Conservation (phyloP, 2,888 invertebrate species). For the Elaeidobius kamerunicus region DNA sequence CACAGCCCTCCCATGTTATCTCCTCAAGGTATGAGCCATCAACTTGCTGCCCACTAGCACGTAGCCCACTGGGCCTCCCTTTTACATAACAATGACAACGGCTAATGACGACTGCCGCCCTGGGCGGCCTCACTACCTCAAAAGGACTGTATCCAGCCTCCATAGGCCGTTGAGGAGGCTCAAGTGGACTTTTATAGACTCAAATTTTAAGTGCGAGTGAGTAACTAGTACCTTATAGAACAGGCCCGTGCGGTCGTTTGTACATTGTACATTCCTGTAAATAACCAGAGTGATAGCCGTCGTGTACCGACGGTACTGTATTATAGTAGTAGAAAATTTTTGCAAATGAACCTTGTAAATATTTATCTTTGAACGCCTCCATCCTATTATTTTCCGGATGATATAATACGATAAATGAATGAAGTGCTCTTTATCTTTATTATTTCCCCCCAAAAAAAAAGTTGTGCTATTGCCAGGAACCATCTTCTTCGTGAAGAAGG, state of each 20-base stretch:
- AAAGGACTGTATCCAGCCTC: slow-evolving; percentile 32
- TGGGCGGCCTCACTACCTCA: slow-evolving; percentile 43
- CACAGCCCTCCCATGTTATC: slow-evolving; percentile 83
- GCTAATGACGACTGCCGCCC: slow-evolving; percentile 43
- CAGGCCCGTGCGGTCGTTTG: slow-evolving; percentile 18
- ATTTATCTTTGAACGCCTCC: slow-evolving; percentile 29
- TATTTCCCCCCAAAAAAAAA: no score
- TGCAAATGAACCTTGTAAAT: slow-evolving; percentile 42
- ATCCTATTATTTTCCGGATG: slow-evolving; percentile 3
- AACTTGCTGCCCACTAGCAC: slow-evolving; percentile 79
- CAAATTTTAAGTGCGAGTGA: slow-evolving; percentile 37
- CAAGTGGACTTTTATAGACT: slow-evolving; percentile 38
- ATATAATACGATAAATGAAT: slow-evolving; percentile 12
- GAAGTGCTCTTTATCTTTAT: not conserved
- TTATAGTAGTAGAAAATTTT: slow-evolving; percentile 43
- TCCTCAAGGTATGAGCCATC: slow-evolving; percentile 76
- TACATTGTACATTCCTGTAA: slow-evolving; percentile 42
- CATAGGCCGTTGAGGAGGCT: slow-evolving; percentile 42
- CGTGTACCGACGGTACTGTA: slow-evolving; percentile 41
- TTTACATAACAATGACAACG: slow-evolving; percentile 50
- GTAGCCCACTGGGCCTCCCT: slow-evolving; percentile 77
- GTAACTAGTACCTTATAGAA: slow-evolving; percentile 36
- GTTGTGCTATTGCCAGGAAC: not conserved
- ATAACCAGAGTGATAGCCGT: slow-evolving; percentile 44
- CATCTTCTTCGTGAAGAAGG: not conserved